These are phyloP conservation scores for Leptobrachium leishanense DNA, from an alignment of 2,113 vertebrate genomes.

Conservation along the genomic window DNA sequence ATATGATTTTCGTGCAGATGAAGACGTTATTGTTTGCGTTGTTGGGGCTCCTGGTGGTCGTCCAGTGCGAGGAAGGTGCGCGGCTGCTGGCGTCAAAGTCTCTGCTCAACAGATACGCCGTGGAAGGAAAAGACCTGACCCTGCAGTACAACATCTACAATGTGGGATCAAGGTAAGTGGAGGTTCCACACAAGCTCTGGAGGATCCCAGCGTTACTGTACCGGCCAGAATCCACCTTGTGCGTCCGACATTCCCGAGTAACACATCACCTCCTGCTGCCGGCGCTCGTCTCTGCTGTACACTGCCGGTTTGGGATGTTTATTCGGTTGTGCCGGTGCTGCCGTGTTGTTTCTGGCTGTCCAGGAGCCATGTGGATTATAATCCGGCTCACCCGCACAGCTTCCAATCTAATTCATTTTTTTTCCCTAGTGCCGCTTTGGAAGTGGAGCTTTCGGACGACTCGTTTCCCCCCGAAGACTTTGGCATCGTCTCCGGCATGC, in stretches of 20 bases:
- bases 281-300: no score
- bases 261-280: no score
- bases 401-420: neutral
- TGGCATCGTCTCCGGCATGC: slow-evolving; percentile 93
- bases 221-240: no score
- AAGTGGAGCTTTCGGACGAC: slow-evolving; percentile 93
- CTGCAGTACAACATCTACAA: slow-evolving; percentile 97
- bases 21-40: slow-evolving; percentile 59
- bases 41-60: slow-evolving; percentile 59
- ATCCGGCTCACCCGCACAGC: no score
- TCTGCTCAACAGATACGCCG: slow-evolving; percentile 87
- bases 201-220: no score
- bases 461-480: slow-evolving; percentile 95
- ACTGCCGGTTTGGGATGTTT: no score
- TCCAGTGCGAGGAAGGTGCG: slow-evolving; percentile 82
- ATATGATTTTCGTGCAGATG: slow-evolving; percentile 62
- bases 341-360: no score
- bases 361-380: no score
- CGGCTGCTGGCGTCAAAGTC: slow-evolving; percentile 90
- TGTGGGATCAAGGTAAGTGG: slow-evolving; percentile 85
- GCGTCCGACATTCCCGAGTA: no score
- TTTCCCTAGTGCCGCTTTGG: slow-evolving; percentile 80
- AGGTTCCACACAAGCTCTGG: no score
- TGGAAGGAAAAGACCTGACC: slow-evolving; percentile 91
- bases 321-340: no score